Evolutionary conservation across 2,797 vertebrate species (phyloP), one percentile per base, ranked within the genome.

Genomic region (Zalophus californianus): DNA sequence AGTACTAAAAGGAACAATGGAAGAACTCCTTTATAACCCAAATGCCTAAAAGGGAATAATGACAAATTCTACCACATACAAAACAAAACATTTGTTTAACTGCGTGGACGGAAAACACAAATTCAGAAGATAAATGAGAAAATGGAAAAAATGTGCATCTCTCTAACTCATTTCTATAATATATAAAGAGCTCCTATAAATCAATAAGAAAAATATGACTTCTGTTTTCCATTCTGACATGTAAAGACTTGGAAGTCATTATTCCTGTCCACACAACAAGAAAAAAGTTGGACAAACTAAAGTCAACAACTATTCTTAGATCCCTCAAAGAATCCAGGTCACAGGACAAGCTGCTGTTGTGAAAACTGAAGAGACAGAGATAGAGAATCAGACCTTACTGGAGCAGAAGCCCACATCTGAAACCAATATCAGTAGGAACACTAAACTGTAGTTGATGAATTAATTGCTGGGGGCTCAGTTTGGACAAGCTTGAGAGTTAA

Each of bases 71-170:
- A 70, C 58, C 35, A 94, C 44, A 82, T 6, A 90, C 9, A 75
- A 95, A 95, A 89, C 4, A 44, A 95, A 95, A 91, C 3, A 44
- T 44, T 79, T 78, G 80, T 95, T 92, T 80, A 94, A 62, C 23
- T 96, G 1, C 27, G 6, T 25, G 8, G 32, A 16, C 27, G 32
- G 21, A 54, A 58, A 70, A 75, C 27, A 44, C 20, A 90, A 38
- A 86, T 91, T 94, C 56, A 82, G 90, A 85, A 87, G n/a, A 87
- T 41, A 92, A 83, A 68, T 54, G 72, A 82, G 54, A 60, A 73
- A 90, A 64, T 32, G 44, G 38, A 23, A 21, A 14, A 90, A 94
- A 56, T 41, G 25, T 60, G 7, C 38, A 86, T 86, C 23, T 91
- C 13, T 44, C 44, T 48, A 44, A 88, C 66, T 86, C 23, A 58